Base-by-base conservation (phyloP, 2,113 vertebrate species). In the Tetraodon nigroviridis region DNA sequence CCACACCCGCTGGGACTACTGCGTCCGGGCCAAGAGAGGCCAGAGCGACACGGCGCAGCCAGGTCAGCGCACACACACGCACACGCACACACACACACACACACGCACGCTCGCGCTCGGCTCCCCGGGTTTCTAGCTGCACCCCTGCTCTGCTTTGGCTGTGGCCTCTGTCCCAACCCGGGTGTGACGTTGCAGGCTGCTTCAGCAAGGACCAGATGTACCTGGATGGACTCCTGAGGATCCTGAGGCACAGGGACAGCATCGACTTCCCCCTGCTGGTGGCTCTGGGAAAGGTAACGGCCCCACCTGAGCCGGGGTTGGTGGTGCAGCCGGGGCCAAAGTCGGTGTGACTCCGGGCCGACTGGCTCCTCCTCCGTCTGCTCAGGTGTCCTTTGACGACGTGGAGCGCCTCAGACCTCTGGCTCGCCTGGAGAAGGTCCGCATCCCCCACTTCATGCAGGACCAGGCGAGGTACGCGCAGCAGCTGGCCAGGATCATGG, bases 201-300 rank as follows among this genome's bases (percentile, higher is more conserved):
- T 98, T 97, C 90, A 96, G 91, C 85, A 97, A 97, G 85, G 96
- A 98, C 80, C 96, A 98, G 73, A 95, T 98, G 2, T 98, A 98
- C 69, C 74, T 98, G 77, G 94, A 97, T 18, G 95, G 95, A 24
- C 90, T 96, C 78, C 89, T 98, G 67, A 92, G 88, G 77, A 93
- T 97, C 74, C 89, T 98, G 18, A 91, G 94, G 42, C 87, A 94
- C 74, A 90, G 94, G 71, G 86, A 92, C 18, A 90, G 92, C 81
- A 98, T 98, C 42, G 86, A 98, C 89, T 98, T 98, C 57, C 87
- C 90, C 19, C 89, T 96, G 18, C 89, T 98, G 60, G 94, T 91
- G 64, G 91, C 93, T n/a, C 90, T 98, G 16, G 96, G 96, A 57
- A 98, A 98, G 93, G 96, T 96, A 78, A 83, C 22, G 3, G 5